Base-by-base conservation (phyloP, 2,113 vertebrate genomes). In the Psettodes erumei region DNA sequence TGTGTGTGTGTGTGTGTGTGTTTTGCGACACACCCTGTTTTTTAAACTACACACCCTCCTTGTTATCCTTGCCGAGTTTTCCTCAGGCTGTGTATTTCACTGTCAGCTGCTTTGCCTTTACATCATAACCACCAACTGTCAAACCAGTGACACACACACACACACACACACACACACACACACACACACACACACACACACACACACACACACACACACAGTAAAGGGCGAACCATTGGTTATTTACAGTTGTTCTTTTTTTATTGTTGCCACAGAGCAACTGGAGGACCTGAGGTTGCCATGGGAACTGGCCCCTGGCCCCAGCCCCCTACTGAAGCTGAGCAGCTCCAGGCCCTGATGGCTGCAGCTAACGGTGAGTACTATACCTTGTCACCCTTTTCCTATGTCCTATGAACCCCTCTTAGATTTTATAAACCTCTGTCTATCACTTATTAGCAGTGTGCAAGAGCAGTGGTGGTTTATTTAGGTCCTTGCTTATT, bases 271-370 rank as follows among this genome's bases (percentile, higher is more conserved):
- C 53, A 23, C 79, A 95, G 94, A 69, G 93, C 93, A 21, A 84
- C 90, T 62, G 93, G 92, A 88, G 91, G 90, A 91, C 93, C 94
- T 19, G 94, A 95, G 89, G 94, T 92, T 78, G 88, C 93, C 76
- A 95, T 99, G 91, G 98, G 97, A 95, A 96, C 96, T 16, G 96
- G 97, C 89, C 96, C 97, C 62, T 99, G 98, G 98, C 97, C 97
- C 21, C 98, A 96, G 90, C 98, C 98, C 90, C 97, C 97, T 63
- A 98, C 97, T 76, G 98, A 99, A 83, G 97, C 98, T 0, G 98
- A 99, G 92, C 94, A 98, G 94, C 96, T 99, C 84, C 97, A 99
- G 86, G 98, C 97, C 47, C 95, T 99, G 93, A 99, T 99, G 95
- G 98, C 97, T 15, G 97, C 98, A 12, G 97, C 97, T 48, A 98